phyloP scores from a whole-genome alignment of 2,888 invertebrate species.

The Bugulina stolonifera region DNA sequence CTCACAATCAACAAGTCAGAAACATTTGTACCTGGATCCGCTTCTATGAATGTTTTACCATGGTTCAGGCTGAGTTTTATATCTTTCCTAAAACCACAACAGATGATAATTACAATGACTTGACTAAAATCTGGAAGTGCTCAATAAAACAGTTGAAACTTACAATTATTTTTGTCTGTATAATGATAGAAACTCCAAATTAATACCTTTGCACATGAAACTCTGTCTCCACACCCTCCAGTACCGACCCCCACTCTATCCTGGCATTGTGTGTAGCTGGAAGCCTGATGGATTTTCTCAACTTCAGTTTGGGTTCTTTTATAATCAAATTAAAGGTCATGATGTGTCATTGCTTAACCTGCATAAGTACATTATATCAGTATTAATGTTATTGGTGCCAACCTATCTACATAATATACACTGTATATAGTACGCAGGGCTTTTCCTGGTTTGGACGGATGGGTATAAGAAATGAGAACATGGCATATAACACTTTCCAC shows the following conservation, averaged over 20 bases:
- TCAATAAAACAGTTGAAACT: background rate
- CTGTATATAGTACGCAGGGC: too few species aligned
- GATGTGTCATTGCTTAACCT: too few species aligned
- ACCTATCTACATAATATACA: too few species aligned
- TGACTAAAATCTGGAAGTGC: background rate
- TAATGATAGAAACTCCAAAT: background rate
- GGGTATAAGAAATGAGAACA: too few species aligned
- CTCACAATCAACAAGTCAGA: background rate
- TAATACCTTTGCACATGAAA: background rate
- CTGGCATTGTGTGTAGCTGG: background rate
- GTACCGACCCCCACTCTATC: background rate
- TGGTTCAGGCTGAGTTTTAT: slow-evolving; percentile 6
- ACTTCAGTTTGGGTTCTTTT: background rate
- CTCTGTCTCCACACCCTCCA: background rate
- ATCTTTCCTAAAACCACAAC: background rate
- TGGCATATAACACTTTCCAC: too few species aligned
- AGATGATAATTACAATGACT: background rate
- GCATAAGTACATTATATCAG: background rate
- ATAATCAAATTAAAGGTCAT: background rate
- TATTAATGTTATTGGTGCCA: too few species aligned
- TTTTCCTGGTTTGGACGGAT: too few species aligned
- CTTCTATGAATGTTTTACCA: slow-evolving; percentile 20
- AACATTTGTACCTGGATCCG: background rate
- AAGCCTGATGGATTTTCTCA: background rate
- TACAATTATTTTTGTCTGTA: background rate